Conservation (phyloP, 2,888 invertebrate species). For the Tetramorium bicarinatum region DNA sequence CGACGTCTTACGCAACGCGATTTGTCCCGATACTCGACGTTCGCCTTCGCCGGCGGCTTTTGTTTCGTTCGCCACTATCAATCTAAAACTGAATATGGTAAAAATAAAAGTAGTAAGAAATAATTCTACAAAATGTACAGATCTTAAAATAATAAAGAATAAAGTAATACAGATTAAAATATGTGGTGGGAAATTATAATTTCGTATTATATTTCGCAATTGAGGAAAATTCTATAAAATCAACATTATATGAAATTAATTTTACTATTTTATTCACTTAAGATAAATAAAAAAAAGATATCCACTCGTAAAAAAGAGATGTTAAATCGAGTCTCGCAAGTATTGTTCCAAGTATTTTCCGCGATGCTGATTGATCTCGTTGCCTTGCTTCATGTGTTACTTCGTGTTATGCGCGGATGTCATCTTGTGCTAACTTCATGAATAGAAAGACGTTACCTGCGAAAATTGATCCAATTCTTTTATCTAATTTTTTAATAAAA, state of each 20-base stretch:
- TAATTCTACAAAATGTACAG: not conserved
- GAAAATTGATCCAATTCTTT: too few species aligned
- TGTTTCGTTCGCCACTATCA: conserved; percentile 61
- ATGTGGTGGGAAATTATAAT: not conserved
- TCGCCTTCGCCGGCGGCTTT: conserved; percentile 63
- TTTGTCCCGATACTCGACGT: conserved; percentile 72
- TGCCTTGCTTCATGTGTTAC: too few species aligned
- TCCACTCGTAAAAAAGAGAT: too few species aligned
- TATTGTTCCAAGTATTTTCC: too few species aligned
- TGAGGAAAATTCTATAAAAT: not conserved
- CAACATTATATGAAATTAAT: not conserved
- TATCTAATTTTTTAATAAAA: too few species aligned
- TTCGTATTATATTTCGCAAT: not conserved
- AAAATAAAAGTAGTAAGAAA: not conserved
- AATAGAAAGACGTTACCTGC: too few species aligned
- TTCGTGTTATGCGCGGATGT: too few species aligned
- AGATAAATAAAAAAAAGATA: not conserved
- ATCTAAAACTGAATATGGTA: conserved; percentile 9
- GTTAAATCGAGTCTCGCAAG: too few species aligned
- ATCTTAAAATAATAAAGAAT: not conserved
- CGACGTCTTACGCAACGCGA: conserved; percentile 75
- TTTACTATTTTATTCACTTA: not conserved
- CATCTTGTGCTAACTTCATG: too few species aligned
- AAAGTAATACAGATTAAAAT: not conserved
- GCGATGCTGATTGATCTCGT: too few species aligned